These are phyloP conservation scores for Mylabris phalerata DNA, from an alignment of 1,140 invertebrate genomes.

Conservation along the genomic window DNA sequence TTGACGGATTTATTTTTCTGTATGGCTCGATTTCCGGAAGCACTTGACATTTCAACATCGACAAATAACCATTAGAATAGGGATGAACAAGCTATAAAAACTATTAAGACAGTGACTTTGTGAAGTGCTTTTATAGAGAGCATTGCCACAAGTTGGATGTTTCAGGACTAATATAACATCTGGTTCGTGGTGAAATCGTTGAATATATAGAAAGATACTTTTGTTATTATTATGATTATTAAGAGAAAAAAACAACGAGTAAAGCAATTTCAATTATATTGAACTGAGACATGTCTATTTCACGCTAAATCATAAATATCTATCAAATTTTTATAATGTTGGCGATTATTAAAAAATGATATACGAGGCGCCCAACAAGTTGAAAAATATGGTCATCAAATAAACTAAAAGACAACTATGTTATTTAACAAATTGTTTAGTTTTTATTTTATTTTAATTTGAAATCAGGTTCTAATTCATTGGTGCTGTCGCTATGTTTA, in stretches of 20 bases:
- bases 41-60: conserved; percentile 14
- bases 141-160: no score
- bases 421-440: conserved; percentile 9
- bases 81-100: conserved; percentile 13
- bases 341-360: conserved; percentile 2
- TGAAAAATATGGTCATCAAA: conserved; percentile 12
- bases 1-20: no score
- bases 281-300: conserved; percentile 7
- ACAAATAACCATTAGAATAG: conserved; percentile 9
- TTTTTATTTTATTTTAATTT: background rate
- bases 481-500: no score
- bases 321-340: conserved; percentile 3
- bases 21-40: background rate
- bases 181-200: no score
- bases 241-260: no score
- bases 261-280: no score
- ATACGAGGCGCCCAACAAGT: conserved; percentile 8
- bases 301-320: conserved; percentile 13
- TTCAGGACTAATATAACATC: no score
- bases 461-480: no score
- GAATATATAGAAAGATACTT: no score
- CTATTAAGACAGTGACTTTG: conserved; percentile 17
- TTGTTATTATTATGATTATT: no score
- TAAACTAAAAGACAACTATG: background rate
- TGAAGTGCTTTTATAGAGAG: background rate